phyloP scores from a whole-genome alignment of 2,113 vertebrate species.

The Copsychus sechellarum region DNA sequence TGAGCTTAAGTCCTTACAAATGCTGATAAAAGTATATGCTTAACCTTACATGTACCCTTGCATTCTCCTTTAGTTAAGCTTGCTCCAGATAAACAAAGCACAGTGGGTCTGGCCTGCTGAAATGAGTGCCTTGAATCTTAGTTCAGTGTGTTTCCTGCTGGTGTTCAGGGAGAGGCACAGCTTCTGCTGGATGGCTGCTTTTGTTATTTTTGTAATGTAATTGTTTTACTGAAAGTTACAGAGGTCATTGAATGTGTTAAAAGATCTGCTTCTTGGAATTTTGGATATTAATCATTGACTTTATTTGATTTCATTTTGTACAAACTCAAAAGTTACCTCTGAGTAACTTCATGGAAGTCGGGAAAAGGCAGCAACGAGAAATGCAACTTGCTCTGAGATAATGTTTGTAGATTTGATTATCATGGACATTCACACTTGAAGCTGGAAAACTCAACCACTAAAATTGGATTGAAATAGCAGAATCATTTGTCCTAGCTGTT shows the following conservation, averaged over 20 bases:
- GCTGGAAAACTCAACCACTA: neutral
- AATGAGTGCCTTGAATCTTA: neutral
- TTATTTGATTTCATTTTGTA: neutral
- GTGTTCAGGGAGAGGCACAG: neutral
- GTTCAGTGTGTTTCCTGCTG: neutral
- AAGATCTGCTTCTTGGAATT: neutral
- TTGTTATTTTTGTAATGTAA: neutral
- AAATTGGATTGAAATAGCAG: constrained; percentile 26
- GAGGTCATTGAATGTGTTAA: neutral
- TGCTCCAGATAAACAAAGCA: neutral
- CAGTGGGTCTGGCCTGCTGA: neutral
- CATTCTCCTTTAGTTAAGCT: neutral
- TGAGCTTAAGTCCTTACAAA: neutral
- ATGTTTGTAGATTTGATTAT: constrained; percentile 48
- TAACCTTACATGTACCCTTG: neutral
- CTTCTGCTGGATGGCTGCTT: neutral
- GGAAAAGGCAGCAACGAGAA: neutral
- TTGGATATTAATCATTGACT: neutral
- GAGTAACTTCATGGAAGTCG: neutral
- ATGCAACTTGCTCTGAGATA: neutral
- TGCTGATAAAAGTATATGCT: neutral
- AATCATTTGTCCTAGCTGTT: constrained; percentile 38
- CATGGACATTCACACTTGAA: neutral
- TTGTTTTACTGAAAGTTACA: neutral
- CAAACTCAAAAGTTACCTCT: neutral